These are phyloP conservation scores for Falco novaeseelandiae DNA, from an alignment of 2,797 vertebrate species.

Conservation along the genomic window DNA sequence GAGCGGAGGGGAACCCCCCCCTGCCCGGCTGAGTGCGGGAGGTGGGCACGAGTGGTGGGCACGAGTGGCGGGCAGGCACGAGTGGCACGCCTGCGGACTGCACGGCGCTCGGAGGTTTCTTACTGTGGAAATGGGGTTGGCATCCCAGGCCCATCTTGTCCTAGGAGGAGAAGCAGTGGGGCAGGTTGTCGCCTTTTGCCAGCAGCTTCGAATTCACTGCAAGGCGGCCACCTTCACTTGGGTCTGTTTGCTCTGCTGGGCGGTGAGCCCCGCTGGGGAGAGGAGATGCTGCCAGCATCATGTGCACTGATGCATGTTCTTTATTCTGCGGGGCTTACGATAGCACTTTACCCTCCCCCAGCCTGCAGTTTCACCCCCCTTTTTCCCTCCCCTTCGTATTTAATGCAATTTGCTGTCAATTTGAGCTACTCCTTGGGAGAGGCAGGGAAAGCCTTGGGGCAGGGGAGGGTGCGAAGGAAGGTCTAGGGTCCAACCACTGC, in stretches of 20 bases:
- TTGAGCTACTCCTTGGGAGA: neutral
- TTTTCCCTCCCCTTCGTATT: neutral
- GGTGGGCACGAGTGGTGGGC: too few relatives aligned
- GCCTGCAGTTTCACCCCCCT: neutral
- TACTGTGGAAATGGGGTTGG: fast-evolving
- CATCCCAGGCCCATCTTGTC: neutral
- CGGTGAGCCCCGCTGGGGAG: neutral
- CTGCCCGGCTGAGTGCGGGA: neutral
- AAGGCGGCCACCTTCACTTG: fast-evolving
- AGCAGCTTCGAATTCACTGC: neutral
- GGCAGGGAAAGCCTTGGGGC: neutral
- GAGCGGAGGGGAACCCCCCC: fast-evolving
- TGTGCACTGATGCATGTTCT: neutral
- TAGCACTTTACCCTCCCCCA: neutral
- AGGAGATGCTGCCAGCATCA: neutral
- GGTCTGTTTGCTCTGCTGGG: neutral
- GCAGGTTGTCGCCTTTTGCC: neutral
- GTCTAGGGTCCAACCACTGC: fast-evolving
- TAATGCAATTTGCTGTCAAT: neutral
- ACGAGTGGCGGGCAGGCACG: too few relatives aligned
- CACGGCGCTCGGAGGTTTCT: neutral
- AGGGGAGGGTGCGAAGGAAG: neutral
- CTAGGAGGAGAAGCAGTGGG: neutral
- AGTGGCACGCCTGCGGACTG: neutral
- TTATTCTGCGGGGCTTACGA: fast-evolving